Base-by-base conservation (phyloP, 2,888 invertebrate species). In the Eupelmus urozonus region DNA sequence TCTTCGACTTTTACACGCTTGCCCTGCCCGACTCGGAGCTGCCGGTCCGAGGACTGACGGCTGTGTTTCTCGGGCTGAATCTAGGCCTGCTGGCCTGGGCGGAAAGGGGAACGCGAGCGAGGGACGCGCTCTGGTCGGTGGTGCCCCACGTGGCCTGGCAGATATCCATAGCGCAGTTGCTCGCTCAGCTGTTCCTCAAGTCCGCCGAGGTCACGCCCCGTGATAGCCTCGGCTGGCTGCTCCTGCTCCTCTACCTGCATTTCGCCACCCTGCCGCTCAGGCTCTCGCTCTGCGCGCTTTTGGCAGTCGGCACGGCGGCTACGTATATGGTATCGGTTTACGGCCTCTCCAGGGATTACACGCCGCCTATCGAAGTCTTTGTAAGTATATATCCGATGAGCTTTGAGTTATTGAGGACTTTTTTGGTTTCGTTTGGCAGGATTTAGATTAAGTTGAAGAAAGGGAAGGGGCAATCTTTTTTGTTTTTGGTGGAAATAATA, bases 201-300 rank as follows among this genome's bases (percentile, higher is more conserved):
- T 90, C 90, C 85, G 88, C 91, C 88, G 92, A 92, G 82, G 91
- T 92, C 81, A 92, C 92, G 57, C 92, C 93, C 25, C 91, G 94
- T 79, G 94, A 95, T 85, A 92, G 93, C 73, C 91, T 95, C 20
- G 94, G 94, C 40, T 95, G 95, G 95, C 92, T 93, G 29, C 90
- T 95, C 78, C 90, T 95, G 65, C 89, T 95, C 83, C 93, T 94
- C 84, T 96, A 95, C 87, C 90, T 95, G 65, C 92, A 94, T 65
- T 95, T 94, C 88, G 94, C 95, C 73, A 94, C 95, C 18, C 89
- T 95, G 82, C 95, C 95, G 0, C 90, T 95, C 76, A 91, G 94
- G 72, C 89, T 95, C 53, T 90, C 93, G 57, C 93, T 92, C 80
- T 93, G 94, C 84, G 91, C 92, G 53, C 90, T 93, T 63, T 90